phyloP scores from a whole-genome alignment of 92 coral and sea anemone species.

The Epizoanthus illoricatus region DNA sequence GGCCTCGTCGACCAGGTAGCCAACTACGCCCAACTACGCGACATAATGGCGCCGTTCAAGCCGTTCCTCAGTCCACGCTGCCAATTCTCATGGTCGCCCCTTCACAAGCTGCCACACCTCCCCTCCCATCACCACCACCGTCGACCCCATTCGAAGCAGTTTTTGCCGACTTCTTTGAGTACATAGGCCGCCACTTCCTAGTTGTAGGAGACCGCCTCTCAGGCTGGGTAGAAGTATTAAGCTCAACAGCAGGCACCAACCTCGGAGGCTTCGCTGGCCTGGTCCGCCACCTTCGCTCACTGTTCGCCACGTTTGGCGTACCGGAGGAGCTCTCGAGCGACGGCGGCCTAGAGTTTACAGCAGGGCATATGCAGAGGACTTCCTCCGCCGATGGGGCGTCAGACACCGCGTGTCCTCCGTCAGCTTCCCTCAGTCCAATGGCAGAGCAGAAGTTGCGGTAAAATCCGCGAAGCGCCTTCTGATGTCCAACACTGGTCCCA shows the following conservation, averaged over 20 bases:
- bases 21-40: no score
- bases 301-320: constrained; percentile 66
- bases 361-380: constrained; percentile 51
- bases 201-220: constrained; percentile 56
- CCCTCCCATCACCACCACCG: constrained; percentile 46
- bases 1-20: no score
- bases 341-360: constrained; percentile 66
- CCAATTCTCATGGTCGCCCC: no score
- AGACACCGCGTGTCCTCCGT: constrained; percentile 60
- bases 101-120: neutral
- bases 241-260: constrained; percentile 59
- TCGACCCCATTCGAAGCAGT: constrained; percentile 52
- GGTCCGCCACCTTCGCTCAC: constrained; percentile 56
- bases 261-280: constrained; percentile 65
- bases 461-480: constrained; percentile 58
- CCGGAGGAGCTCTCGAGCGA: constrained; percentile 66
- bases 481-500: constrained; percentile 58
- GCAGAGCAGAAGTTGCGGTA: constrained; percentile 61
- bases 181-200: constrained; percentile 54
- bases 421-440: constrained; percentile 60
- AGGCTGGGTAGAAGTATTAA: constrained; percentile 65
- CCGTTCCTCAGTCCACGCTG: no score
- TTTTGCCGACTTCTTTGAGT: constrained; percentile 57
- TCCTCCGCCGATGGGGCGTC: constrained; percentile 60
- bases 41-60: no score